A percentile compares a stretch with the other conserved stretches of the same genome.
These are phyloP conservation scores for Calameuta idolon DNA, from an alignment of 2,888 invertebrate species.

Conservation along the genomic window DNA sequence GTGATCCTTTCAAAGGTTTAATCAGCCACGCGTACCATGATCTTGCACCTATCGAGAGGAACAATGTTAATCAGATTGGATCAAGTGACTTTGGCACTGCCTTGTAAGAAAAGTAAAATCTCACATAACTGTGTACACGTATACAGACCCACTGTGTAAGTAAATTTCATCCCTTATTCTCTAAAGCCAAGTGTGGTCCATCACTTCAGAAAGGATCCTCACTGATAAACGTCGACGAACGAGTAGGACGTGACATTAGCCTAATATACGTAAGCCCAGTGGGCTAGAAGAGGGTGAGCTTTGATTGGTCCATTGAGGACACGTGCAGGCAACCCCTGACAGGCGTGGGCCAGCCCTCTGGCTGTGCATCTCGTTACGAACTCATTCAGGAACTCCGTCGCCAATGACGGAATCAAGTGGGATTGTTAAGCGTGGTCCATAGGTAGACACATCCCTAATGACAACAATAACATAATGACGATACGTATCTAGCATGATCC, in stretches of 20 bases:
- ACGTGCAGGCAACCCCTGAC: conserved; percentile 53
- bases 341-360: conserved; percentile 55
- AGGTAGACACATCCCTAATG: conserved; percentile 2
- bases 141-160: neutral
- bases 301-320: conserved; percentile 67
- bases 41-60: neutral
- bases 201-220: neutral
- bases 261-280: conserved; percentile 44
- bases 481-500: neutral
- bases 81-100: neutral
- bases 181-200: neutral
- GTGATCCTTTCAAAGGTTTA: conserved; percentile 15
- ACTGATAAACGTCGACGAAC: neutral
- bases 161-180: neutral
- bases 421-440: conserved; percentile 55
- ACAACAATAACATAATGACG: neutral
- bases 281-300: conserved; percentile 59
- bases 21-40: neutral
- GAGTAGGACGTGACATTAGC: conserved; percentile 34
- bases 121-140: neutral
- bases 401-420: conserved; percentile 63
- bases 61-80: neutral
- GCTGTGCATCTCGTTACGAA: conserved; percentile 66
- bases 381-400: conserved; percentile 63
- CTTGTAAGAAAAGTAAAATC: neutral